Conservation (phyloP, 2,888 invertebrate genomes). For the Stenodema calcarata region DNA sequence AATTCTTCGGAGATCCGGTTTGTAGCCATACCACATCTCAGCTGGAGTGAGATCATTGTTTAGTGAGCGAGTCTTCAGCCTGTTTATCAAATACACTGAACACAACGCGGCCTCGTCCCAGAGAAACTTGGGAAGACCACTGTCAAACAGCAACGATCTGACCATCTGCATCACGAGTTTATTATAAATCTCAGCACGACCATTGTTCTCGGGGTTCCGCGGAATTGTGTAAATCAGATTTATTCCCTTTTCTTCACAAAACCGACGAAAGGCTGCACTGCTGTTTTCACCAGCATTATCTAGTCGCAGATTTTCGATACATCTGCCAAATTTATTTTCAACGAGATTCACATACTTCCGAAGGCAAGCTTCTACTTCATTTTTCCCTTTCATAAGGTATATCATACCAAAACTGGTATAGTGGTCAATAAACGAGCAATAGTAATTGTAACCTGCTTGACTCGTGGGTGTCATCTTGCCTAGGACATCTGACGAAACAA, state of each 20-base stretch:
- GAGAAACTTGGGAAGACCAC: neutral
- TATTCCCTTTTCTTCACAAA: conserved; percentile 10
- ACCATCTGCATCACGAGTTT: neutral
- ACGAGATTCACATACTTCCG: neutral
- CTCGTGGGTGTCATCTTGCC: neutral
- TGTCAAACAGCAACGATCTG: neutral
- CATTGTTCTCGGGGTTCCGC: neutral
- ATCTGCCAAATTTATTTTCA: neutral
- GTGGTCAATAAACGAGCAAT: neutral
- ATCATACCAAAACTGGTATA: neutral
- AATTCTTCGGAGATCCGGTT: conserved; percentile 58
- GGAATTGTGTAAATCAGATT: neutral
- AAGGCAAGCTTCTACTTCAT: neutral
- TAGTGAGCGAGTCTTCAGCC: conserved; percentile 54
- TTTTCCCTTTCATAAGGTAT: neutral
- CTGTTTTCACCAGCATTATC: neutral
- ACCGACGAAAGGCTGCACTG: neutral
- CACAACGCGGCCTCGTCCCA: conserved; percentile 40
- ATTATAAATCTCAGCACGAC: neutral
- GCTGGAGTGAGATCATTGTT: conserved; percentile 56
- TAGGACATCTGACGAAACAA: neutral
- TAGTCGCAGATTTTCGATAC: neutral
- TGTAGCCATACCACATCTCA: conserved; percentile 58
- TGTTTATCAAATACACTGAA: conserved; percentile 58
- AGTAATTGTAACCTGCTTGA: neutral